Evolutionary conservation across 1,140 invertebrate species (phyloP).

Genomic region (Bombus cullumanus): DNA sequence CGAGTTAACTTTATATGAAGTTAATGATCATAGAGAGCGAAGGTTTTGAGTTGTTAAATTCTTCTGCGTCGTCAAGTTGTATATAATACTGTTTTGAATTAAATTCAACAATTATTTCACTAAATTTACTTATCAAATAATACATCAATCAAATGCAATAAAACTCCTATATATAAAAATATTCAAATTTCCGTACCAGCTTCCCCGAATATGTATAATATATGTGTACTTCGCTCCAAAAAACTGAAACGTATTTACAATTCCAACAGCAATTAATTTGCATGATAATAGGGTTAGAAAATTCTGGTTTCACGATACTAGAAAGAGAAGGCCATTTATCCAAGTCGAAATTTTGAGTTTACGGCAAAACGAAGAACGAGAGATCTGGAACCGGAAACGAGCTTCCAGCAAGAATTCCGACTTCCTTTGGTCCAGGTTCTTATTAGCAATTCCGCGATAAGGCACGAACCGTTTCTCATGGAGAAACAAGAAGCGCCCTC

Average conservation of each 20-base stretch:
- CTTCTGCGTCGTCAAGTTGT: too few relatives aligned
- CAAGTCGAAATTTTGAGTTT: neutral
- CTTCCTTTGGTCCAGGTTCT: neutral
- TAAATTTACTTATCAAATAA: too few relatives aligned
- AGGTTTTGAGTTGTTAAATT: too few relatives aligned
- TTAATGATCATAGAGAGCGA: too few relatives aligned
- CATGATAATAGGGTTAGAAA: neutral
- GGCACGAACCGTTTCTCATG: neutral
- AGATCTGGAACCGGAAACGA: neutral
- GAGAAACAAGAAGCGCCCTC: neutral
- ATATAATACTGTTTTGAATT: too few relatives aligned
- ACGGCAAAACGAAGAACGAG: neutral
- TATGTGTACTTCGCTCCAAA: neutral
- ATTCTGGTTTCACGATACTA: neutral
- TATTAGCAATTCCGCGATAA: slow-evolving; percentile 14
- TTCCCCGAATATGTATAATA: neutral
- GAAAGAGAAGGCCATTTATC: neutral
- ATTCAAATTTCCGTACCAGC: neutral
- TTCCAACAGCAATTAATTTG: neutral
- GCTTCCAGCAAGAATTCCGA: neutral
- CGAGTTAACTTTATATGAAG: too few relatives aligned
- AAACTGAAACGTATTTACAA: neutral
- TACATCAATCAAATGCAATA: too few relatives aligned
- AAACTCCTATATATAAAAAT: too few relatives aligned
- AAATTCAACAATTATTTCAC: too few relatives aligned